Evolutionary conservation across 2,797 vertebrate genomes (phyloP).

Genomic region (Micrastur ruficollis): DNA sequence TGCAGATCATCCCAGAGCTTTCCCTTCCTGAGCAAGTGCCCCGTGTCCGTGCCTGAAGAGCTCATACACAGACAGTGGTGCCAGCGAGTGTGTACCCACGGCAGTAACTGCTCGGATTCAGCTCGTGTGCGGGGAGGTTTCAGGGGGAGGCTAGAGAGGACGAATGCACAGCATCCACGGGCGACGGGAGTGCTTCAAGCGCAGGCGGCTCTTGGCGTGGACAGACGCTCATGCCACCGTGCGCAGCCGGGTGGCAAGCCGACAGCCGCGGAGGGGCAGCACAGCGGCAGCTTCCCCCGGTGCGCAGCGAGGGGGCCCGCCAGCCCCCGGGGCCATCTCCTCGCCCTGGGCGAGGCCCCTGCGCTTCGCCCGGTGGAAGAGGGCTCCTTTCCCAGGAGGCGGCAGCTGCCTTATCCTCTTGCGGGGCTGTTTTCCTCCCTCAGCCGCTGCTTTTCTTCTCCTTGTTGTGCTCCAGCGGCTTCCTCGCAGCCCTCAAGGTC

Average conservation of each 20-base stretch:
- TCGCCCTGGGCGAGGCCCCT: background rate
- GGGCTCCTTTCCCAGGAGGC: background rate
- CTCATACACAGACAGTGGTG: background rate
- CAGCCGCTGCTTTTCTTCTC: background rate
- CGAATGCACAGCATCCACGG: rapidly evolving
- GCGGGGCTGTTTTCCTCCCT: background rate
- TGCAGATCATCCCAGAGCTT: background rate
- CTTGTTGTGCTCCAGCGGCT: background rate
- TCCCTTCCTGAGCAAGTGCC: background rate
- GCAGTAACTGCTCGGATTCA: background rate
- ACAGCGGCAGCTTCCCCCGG: rapidly evolving
- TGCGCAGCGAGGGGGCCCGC: background rate
- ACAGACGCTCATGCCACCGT: too few relatives aligned
- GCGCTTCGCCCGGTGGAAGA: background rate
- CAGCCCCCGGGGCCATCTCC: background rate
- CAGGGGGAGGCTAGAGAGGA: background rate
- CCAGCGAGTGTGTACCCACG: background rate
- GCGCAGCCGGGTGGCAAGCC: background rate
- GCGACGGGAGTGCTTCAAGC: background rate
- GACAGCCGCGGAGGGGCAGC: background rate
- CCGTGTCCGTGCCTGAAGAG: rapidly evolving
- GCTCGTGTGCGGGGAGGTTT: rapidly evolving
- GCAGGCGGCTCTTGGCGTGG: background rate
- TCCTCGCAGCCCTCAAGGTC: conserved; percentile 2
- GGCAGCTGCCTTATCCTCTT: conserved; percentile 31